Base-by-base conservation (phyloP, 1,140 invertebrate genomes). In the Drosophila funebris region DNA sequence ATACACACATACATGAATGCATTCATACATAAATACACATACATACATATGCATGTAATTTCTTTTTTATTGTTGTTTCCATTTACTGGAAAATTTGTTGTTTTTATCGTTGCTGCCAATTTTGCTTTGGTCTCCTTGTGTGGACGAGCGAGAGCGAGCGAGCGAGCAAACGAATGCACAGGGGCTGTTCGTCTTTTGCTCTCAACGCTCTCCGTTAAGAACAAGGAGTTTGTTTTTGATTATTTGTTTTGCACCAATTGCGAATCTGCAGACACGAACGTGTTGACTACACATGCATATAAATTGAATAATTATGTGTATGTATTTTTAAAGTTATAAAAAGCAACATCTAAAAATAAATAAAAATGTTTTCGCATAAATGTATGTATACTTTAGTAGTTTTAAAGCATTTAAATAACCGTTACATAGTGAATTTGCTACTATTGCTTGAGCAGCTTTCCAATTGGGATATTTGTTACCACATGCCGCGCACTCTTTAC, bases 1-100 rank as follows among this genome's bases (percentile, higher is more conserved):
- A 57, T 24, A 37, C 0, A 37, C 24, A 31, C 6, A 46, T 14
- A 31, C 14, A 46, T 43, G 13, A n/a, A 36, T 36, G 33, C 3
- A 14, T n/a, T n/a, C 22, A 48, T 7, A 24, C 18, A 46, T 46
- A 16, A 18, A 53, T 53, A 37, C 22, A 46, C 33, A 16, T 22
- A 22, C 27, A 22, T 56, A 16, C 31, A n/a, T 43, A 13, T 37
- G n/a, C 13, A 22, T 24, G 6, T 58, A 31, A 44, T 16, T 16
- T 73, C 46, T 33, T 29, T 60, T 68, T 68, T 68, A 54, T 73
- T 73, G 50, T 68, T 73, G 54, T 54, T 68, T 73, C 63, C 54
- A 60, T 73, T 72, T 68, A 6, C 54, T 73, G 61, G 36, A 68
- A 68, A 73, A 68, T 67, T 67, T 73, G 36, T 53, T 73, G 63